phyloP scores from a whole-genome alignment of 2,113 vertebrate species.

The Cebidichthys violaceus region DNA sequence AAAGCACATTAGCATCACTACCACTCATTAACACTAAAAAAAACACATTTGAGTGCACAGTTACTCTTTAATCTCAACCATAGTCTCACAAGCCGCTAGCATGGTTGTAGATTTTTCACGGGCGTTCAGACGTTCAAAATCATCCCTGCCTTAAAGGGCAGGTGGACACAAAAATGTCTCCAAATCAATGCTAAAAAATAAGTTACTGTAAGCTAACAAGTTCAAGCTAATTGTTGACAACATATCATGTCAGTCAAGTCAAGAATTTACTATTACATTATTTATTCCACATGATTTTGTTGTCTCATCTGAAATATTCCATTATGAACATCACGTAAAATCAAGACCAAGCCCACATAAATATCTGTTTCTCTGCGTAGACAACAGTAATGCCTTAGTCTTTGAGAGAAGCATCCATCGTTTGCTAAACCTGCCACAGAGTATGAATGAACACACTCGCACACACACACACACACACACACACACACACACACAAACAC shows the following conservation, averaged over 20 bases:
- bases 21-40: background rate
- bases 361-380: background rate
- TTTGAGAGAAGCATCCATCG: background rate
- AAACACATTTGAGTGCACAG: background rate
- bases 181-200: background rate
- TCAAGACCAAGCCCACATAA: background rate
- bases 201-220: background rate
- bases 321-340: background rate
- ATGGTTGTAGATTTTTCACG: too few relatives aligned
- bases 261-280: background rate
- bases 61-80: background rate
- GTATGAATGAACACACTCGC: slow-evolving; percentile 20
- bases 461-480: background rate
- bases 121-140: background rate
- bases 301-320: background rate
- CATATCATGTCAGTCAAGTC: background rate
- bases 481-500: background rate
- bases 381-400: background rate
- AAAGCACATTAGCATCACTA: too few relatives aligned
- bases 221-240: background rate
- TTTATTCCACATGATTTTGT: background rate
- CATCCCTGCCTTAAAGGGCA: background rate
- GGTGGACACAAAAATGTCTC: background rate
- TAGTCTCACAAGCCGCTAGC: background rate
- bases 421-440: background rate